These are phyloP conservation scores for Speoplatyrhinus poulsoni DNA, from an alignment of 2,113 vertebrate species.

Conservation along the genomic window DNA sequence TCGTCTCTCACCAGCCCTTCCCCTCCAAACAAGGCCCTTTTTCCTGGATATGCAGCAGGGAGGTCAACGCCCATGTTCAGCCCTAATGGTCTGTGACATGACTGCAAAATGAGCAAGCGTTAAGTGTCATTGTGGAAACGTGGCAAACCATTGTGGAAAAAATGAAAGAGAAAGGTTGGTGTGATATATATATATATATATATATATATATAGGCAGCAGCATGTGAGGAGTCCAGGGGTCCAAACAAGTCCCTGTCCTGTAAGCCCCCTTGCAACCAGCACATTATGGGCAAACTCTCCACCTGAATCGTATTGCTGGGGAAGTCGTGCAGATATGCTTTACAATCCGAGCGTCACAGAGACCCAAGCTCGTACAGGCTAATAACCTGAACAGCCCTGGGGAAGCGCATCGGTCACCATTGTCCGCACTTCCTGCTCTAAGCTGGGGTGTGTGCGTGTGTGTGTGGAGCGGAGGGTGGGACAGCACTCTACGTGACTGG, in stretches of 20 bases:
- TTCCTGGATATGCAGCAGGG: constrained; percentile 9
- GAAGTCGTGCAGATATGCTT: constrained; percentile 37
- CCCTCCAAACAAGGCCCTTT: neutral
- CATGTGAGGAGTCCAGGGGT: constrained; percentile 15
- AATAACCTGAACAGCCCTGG: too few species aligned
- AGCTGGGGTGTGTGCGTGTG: neutral
- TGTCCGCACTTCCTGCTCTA: constrained; percentile 6
- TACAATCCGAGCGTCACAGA: constrained; percentile 1
- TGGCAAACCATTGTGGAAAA: neutral
- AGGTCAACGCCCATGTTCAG: neutral
- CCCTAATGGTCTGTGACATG: constrained; percentile 15
- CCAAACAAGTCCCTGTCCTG: constrained; percentile 40
- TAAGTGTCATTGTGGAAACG: too few species aligned
- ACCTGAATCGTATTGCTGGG: constrained; percentile 54
- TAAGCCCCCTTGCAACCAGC: constrained; percentile 34
- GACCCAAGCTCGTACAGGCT: too few species aligned
- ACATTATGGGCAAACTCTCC: neutral
- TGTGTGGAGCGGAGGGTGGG: constrained; percentile 2
- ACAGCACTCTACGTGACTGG: neutral
- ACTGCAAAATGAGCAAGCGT: neutral
- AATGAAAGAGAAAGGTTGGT: neutral
- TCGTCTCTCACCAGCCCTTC: constrained; percentile 10
- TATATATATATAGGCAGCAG: neutral
- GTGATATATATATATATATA: neutral
- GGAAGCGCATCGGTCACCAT: neutral